Evolutionary conservation across 30 jellyfish, hydroid and myxozoan species (phyloP).

Genomic region (Aurelia sp.): DNA sequence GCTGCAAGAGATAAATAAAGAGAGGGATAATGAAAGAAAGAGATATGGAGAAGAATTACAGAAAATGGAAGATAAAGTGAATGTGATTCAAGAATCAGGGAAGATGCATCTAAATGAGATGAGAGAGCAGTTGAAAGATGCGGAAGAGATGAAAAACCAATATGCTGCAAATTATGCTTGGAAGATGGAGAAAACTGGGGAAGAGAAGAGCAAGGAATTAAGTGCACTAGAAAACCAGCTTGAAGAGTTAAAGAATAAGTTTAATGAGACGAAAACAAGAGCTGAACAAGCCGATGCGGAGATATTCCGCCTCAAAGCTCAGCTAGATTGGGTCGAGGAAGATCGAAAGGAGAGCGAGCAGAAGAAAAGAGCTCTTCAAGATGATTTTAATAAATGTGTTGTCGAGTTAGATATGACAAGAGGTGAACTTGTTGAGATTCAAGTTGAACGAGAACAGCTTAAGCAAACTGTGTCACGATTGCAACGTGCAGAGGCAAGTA

Average conservation of each 20-base stretch:
- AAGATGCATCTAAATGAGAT: slow-evolving; percentile 29
- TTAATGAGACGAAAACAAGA: slow-evolving; percentile 15
- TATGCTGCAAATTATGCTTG: slow-evolving; percentile 54
- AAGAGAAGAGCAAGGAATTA: slow-evolving; percentile 14
- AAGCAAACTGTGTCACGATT: slow-evolving; percentile 25
- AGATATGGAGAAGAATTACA: slow-evolving; percentile 8
- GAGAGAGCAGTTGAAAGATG: slow-evolving; percentile 43
- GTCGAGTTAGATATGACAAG: slow-evolving; percentile 32
- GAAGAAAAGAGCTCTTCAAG: slow-evolving; percentile 39
- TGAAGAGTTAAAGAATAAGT: slow-evolving; percentile 1
- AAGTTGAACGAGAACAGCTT: slow-evolving; percentile 52
- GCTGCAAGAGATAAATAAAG: slow-evolving; percentile 37
- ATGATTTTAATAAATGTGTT: slow-evolving; percentile 56
- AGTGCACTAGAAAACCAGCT: slow-evolving; percentile 11
- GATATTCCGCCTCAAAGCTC: slow-evolving; percentile 51
- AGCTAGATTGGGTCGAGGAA: slow-evolving; percentile 60
- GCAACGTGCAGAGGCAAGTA: background rate
- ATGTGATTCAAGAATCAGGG: slow-evolving; percentile 37
- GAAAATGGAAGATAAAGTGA: slow-evolving; percentile 32
- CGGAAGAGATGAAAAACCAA: slow-evolving; percentile 51
- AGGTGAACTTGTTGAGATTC: slow-evolving; percentile 31
- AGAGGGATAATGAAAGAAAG: slow-evolving; percentile 19
- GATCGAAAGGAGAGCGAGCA: slow-evolving; percentile 49
- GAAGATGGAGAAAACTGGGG: slow-evolving; percentile 27
- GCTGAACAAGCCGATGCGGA: slow-evolving; percentile 53